A percentile compares a stretch with the other conserved stretches of the same genome.
phyloP scores from a whole-genome alignment of 2,888 invertebrate species.

The Apomyelois bistriatella region DNA sequence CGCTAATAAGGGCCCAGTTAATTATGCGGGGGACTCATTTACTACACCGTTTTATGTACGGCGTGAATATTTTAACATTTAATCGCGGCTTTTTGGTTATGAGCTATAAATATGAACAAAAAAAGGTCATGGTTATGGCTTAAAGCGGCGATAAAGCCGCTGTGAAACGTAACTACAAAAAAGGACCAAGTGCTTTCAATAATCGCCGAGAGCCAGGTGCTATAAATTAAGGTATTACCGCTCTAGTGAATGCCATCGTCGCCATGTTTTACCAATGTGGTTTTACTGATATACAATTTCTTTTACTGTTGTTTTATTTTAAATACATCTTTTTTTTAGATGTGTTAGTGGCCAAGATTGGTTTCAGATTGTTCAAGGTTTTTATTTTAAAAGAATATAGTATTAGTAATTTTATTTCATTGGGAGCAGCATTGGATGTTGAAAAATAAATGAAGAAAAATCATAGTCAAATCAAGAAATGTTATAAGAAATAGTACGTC shows the following conservation, averaged over 20 bases:
- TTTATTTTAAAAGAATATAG: no score
- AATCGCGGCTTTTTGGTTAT: slow-evolving; percentile 29
- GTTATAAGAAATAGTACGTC: no score
- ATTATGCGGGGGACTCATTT: slow-evolving; percentile 48
- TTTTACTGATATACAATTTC: slow-evolving; percentile 17
- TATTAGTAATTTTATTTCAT: no score
- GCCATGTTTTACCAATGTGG: slow-evolving; percentile 27
- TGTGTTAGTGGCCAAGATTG: no score
- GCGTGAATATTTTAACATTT: slow-evolving; percentile 54
- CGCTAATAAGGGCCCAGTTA: slow-evolving; percentile 49
- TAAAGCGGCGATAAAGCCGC: slow-evolving; percentile 30
- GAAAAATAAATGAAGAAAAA: no score
- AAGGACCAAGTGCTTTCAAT: slow-evolving; percentile 30
- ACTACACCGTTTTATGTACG: slow-evolving; percentile 42
- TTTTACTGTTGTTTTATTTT: background rate
- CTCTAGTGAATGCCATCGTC: slow-evolving; percentile 35
- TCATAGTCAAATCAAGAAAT: no score
- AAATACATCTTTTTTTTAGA: no score
- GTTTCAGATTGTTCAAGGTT: no score
- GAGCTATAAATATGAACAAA: slow-evolving; percentile 26
- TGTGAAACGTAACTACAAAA: slow-evolving; percentile 31
- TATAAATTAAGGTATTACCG: slow-evolving; percentile 46
- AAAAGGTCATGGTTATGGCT: slow-evolving; percentile 34
- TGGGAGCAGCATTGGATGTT: no score
- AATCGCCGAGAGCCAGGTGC: slow-evolving; percentile 40